Base-by-base conservation (phyloP, 2,888 invertebrate species). In the Pyrrhosoma nymphula region DNA sequence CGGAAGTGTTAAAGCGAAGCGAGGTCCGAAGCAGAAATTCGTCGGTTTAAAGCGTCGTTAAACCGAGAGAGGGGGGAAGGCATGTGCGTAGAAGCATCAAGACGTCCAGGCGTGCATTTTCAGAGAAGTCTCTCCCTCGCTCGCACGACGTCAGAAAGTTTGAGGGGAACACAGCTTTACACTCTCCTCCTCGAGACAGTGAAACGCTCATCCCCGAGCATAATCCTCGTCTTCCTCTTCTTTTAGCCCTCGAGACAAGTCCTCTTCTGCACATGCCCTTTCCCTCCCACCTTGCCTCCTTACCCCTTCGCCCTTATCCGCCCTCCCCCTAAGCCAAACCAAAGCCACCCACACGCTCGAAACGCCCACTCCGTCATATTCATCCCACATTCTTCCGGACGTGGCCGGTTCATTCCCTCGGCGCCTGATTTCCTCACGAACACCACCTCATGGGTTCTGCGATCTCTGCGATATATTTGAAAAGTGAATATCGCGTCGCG, bases 131-230 rank as follows among this genome's bases (percentile, higher is more conserved):
- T n/a, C 69, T 82, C 8, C 10, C 60, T 20, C 60, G 60, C 60
- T 20, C 60, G 60, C 82, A 30, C 26, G 14, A 35, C 69, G 26
- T 69, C 69, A 69, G 69, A 82, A 82, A 30, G 35, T 82, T 82
- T 82, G 82, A 82, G 82, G 69, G 82, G 30, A 35, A 82, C 35
- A 82, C 35, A 35, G 82, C 30, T 82, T 82, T 82, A 82, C 82
- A 82, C 82, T 82, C 82, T 35, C 82, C 30, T 82, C 82, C 82
- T 82, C 82, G 82, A 30, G 35, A 47, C 47, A 47, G 47, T 4
- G 8, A 82, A 35, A 82, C 16, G 12, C 82, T 16, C 82, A 35
- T 82, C 82, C 14, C 14, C 16, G 35, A 30, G 35, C 82, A 82
- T 82, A 82, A 82, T 82, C 60, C 60, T 60, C 35, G 12, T 82